Conservation (phyloP, 2,113 vertebrate species). For the Myotis davidii region DNA sequence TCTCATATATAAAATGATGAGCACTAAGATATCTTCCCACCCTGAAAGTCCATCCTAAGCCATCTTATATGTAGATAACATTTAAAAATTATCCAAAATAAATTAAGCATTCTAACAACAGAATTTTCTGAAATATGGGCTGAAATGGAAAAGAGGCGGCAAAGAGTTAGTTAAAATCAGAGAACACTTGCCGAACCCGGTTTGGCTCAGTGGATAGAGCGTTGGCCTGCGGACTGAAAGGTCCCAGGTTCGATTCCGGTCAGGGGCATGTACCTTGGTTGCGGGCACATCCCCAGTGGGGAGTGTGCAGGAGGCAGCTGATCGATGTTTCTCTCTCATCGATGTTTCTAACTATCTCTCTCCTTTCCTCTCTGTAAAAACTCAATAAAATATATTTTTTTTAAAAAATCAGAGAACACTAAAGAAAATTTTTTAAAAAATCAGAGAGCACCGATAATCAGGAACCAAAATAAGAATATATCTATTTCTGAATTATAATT, state of each 20-base stretch:
- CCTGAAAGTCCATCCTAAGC: background rate
- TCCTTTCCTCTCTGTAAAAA: no score
- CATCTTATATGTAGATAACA: background rate
- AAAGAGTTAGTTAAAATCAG: slow-evolving; percentile 37
- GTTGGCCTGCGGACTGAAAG: no score
- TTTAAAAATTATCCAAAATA: background rate
- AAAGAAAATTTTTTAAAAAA: background rate
- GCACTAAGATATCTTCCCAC: background rate
- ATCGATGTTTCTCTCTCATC: no score
- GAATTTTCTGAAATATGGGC: background rate
- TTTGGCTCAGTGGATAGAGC: no score
- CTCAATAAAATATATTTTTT: no score
- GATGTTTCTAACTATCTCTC: no score
- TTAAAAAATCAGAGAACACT: no score
- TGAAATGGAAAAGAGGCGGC: background rate
- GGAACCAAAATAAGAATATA: background rate
- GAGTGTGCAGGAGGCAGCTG: no score
- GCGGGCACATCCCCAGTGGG: no score
- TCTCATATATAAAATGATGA: background rate
- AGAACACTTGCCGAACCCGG: no score
- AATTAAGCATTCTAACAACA: background rate
- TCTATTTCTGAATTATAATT: background rate
- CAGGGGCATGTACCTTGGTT: no score
- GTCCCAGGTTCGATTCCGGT: no score
- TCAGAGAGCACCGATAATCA: background rate